Percentiles rank a stretch among this genome's conserved stretches.
Conservation (phyloP, 2,797 vertebrate species). For the Protosalanx chinensis region DNA sequence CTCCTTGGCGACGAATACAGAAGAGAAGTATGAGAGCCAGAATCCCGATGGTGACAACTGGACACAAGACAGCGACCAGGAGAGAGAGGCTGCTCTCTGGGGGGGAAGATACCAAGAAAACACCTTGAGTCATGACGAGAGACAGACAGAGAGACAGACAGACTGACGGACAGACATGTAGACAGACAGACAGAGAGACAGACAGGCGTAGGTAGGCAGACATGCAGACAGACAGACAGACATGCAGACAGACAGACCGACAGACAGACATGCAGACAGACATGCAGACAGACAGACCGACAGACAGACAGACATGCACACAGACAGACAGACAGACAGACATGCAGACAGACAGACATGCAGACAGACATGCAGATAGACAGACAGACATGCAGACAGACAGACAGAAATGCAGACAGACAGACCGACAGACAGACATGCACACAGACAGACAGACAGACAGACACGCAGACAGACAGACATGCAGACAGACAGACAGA, state of each 20-base stretch:
- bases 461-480: conserved; percentile 10
- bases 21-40: conserved; percentile 39
- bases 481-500: conserved; percentile 1
- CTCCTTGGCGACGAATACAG: conserved; percentile 16
- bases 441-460: conserved; percentile 7
- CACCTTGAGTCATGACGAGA: neutral
- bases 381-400: too few species aligned
- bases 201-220: conserved; percentile 8
- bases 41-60: conserved; percentile 31
- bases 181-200: conserved; percentile 8
- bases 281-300: conserved; percentile 5
- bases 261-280: neutral
- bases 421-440: neutral
- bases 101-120: neutral
- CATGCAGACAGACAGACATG: neutral
- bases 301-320: conserved; percentile 1
- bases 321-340: conserved; percentile 7
- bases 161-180: neutral
- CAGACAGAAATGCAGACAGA: conserved; percentile 5
- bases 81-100: neutral
- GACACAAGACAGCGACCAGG: conserved; percentile 43
- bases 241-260: neutral
- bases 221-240: conserved; percentile 1
- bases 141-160: conserved; percentile 5
- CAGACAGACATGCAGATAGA: conserved; percentile 7